These are phyloP conservation scores for Plecotus auritus DNA, from an alignment of 2,113 vertebrate genomes.

Conservation along the genomic window DNA sequence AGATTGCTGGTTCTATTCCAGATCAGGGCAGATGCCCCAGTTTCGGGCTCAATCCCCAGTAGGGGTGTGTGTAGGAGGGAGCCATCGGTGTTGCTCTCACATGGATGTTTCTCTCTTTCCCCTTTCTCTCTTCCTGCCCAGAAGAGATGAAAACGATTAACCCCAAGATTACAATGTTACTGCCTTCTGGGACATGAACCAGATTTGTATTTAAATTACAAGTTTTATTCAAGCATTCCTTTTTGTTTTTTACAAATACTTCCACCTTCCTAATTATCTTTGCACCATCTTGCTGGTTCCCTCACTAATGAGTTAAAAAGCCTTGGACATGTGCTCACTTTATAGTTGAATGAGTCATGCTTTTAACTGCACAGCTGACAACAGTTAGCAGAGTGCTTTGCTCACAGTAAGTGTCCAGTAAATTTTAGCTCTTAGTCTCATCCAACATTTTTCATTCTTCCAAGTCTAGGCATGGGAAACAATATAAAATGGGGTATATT, in stretches of 20 bases:
- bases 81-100: background rate
- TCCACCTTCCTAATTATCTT: background rate
- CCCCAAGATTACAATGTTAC: background rate
- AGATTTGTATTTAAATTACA: background rate
- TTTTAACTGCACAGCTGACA: background rate
- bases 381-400: background rate
- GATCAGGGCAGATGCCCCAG: background rate
- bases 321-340: background rate
- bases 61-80: background rate
- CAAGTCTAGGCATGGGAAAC: background rate
- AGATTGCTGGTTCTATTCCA: background rate
- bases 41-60: background rate
- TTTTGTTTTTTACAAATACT: background rate
- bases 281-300: background rate
- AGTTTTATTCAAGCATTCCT: background rate
- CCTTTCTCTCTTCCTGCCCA: background rate
- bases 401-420: background rate
- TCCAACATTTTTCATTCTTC: background rate
- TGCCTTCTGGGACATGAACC: background rate
- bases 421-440: slow-evolving; percentile 3
- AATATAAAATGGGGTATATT: background rate
- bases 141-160: background rate
- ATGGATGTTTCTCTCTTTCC: background rate
- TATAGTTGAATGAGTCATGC: background rate
- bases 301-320: background rate